These are phyloP conservation scores for Stictocephala bisonia DNA, from an alignment of 2,888 invertebrate species.

Conservation along the genomic window DNA sequence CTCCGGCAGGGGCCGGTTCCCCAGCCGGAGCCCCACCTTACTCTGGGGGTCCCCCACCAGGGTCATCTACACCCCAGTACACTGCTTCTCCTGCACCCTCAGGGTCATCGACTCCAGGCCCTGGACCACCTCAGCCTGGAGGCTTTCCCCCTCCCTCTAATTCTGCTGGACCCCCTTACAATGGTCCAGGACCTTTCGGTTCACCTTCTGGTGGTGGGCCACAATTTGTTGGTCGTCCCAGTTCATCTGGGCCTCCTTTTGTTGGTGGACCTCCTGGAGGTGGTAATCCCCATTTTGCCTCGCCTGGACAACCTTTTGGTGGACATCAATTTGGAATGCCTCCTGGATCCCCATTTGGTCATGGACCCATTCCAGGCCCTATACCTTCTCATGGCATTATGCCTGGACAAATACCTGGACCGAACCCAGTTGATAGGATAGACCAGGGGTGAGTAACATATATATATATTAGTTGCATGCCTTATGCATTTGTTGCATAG, in stretches of 20 bases:
- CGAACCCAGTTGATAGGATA: conserved; percentile 84
- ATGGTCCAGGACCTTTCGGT: conserved; percentile 77
- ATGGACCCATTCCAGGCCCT: conserved; percentile 73
- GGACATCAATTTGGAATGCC: conserved; percentile 77
- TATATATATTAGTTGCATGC: not conserved
- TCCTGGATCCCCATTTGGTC: conserved; percentile 77
- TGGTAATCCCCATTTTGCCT: conserved; percentile 74
- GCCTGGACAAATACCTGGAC: conserved; percentile 73
- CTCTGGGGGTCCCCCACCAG: conserved; percentile 74
- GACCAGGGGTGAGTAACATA: conserved; percentile 76
- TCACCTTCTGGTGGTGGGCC: conserved; percentile 77
- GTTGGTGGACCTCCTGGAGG: conserved; percentile 70
- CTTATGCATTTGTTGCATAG: too few relatives aligned
- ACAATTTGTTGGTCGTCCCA: conserved; percentile 73
- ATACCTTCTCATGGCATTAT: conserved; percentile 72
- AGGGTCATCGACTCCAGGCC: conserved; percentile 85
- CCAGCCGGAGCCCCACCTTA: conserved; percentile 79
- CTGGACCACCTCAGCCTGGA: conserved; percentile 68
- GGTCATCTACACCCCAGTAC: conserved; percentile 83
- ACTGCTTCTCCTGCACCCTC: conserved; percentile 88
- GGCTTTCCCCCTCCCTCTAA: conserved; percentile 64
- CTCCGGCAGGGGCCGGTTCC: conserved; percentile 79
- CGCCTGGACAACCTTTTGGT: conserved; percentile 71
- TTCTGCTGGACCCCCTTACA: conserved; percentile 71
- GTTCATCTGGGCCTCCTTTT: conserved; percentile 64